Conservation (phyloP, 2,797 vertebrate species). For the Tragelaphus eurycerus region DNA sequence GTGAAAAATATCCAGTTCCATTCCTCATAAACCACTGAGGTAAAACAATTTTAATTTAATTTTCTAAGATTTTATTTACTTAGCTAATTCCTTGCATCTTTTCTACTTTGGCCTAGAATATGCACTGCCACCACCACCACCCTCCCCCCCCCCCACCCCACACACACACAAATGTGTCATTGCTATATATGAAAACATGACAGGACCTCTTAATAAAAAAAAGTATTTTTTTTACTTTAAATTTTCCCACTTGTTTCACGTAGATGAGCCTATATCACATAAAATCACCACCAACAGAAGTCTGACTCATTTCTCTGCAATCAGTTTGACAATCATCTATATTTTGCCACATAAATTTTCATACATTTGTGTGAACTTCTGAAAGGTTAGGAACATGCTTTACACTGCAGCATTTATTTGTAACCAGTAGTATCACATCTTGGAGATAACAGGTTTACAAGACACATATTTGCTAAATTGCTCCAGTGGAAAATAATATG, state of each 20-base stretch:
- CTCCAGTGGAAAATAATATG: not conserved
- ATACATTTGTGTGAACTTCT: constrained; percentile 6
- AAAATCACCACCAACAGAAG: not conserved
- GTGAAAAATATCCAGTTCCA: not conserved
- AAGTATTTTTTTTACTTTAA: not conserved
- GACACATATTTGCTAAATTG: not conserved
- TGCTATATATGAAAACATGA: not conserved
- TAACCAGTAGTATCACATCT: not conserved
- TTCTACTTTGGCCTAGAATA: constrained; percentile 10
- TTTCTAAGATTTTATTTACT: constrained; percentile 17
- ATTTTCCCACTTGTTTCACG: not conserved
- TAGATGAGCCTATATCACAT: not conserved
- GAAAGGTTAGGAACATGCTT: not conserved
- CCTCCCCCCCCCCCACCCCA: too few species aligned
- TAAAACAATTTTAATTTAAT: not conserved
- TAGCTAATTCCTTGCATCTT: not conserved
- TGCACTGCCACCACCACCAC: not conserved
- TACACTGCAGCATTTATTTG: not conserved
- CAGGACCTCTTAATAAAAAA: not conserved
- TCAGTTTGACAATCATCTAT: not conserved
- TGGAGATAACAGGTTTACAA: not conserved
- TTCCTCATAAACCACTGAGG: not conserved
- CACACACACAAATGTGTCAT: not conserved
- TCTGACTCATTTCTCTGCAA: not conserved
- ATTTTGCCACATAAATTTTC: not conserved